These are phyloP conservation scores for Oikopleura albicans DNA, from an alignment of 23 tunicate species.

Conservation along the genomic window DNA sequence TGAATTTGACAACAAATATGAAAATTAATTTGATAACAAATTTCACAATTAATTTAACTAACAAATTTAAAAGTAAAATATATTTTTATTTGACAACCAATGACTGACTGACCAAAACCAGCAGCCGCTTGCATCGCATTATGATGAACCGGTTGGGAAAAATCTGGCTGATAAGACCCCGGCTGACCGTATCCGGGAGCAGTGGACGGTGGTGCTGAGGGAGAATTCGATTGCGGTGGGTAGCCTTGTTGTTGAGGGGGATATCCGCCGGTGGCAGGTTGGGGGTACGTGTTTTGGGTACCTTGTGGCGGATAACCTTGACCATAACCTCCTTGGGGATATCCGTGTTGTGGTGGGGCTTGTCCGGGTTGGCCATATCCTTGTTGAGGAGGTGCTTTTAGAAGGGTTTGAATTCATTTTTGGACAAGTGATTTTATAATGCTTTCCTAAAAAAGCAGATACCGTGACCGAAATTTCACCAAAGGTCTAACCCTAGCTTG, in stretches of 20 bases:
- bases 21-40: too few species aligned
- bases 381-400: neutral
- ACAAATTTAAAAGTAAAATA: too few species aligned
- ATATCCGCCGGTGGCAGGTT: neutral
- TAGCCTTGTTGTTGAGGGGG: neutral
- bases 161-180: neutral
- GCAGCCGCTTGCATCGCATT: too few species aligned
- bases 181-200: neutral
- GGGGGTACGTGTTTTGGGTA: neutral
- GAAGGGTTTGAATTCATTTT: too few species aligned
- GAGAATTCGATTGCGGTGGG: neutral
- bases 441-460: too few species aligned
- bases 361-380: neutral
- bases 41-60: too few species aligned
- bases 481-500: neutral
- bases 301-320: neutral
- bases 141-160: neutral
- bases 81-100: too few species aligned
- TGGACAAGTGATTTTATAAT: too few species aligned
- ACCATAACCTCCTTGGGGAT: neutral
- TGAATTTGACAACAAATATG: too few species aligned
- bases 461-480: too few species aligned
- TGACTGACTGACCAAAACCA: too few species aligned
- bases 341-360: neutral
- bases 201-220: neutral